Evolutionary conservation across 1,140 invertebrate genomes (phyloP).

Genomic region (Leptinotarsa defecta): DNA sequence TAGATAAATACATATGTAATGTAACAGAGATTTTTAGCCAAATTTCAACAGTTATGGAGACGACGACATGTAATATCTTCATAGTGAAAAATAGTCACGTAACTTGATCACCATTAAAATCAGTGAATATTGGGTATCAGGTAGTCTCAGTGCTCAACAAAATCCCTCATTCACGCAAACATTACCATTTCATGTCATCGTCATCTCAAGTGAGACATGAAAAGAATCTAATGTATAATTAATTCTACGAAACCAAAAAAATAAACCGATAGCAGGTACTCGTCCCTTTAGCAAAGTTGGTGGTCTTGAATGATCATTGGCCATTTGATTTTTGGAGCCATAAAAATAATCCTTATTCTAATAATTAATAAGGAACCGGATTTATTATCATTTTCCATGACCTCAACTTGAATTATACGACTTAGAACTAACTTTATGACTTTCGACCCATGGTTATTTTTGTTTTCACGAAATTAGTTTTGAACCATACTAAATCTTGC

Average conservation of each 20-base stretch:
- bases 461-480: constrained; percentile 19
- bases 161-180: not conserved
- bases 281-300: constrained; percentile 16
- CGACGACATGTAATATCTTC: too few species aligned
- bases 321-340: not conserved
- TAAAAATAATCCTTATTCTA: constrained; percentile 5
- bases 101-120: too few species aligned
- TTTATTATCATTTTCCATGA: not conserved
- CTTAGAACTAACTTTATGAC: constrained; percentile 15
- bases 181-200: not conserved
- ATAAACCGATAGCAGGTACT: constrained; percentile 12
- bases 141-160: too few species aligned
- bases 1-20: too few species aligned
- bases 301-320: constrained; percentile 10
- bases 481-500: not conserved
- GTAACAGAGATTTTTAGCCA: too few species aligned
- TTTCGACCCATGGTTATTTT: constrained; percentile 13
- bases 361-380: not conserved
- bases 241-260: not conserved
- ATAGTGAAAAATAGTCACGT: too few species aligned
- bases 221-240: constrained; percentile 4
- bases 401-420: constrained; percentile 13
- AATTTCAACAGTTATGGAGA: too few species aligned
- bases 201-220: constrained; percentile 2
- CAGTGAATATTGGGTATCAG: too few species aligned